Evolutionary conservation across 2,888 invertebrate species (phyloP).

Genomic region (Calephelis perditalis): DNA sequence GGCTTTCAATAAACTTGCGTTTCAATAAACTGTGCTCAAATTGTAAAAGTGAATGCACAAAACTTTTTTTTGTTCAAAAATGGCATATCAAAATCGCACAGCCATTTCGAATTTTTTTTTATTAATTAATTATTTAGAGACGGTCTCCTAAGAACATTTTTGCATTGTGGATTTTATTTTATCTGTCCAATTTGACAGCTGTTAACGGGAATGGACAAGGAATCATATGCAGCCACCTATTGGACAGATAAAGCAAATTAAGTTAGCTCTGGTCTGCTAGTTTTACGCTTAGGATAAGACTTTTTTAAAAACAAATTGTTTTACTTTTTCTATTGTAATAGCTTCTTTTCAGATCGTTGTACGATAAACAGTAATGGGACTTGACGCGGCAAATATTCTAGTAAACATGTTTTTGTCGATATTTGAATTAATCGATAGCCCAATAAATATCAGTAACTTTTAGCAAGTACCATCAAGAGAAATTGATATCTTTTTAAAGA

Average conservation of each 20-base stretch:
- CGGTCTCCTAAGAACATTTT: slow-evolving; percentile 49
- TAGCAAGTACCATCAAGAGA: too few species aligned
- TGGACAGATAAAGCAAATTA: slow-evolving; percentile 44
- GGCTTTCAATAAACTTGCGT: slow-evolving; percentile 12
- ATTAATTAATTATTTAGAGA: slow-evolving; percentile 34
- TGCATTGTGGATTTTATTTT: slow-evolving; percentile 40
- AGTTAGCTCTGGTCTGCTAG: slow-evolving; percentile 65
- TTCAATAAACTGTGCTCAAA: slow-evolving; percentile 14
- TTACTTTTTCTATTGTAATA: slow-evolving; percentile 62
- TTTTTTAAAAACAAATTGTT: slow-evolving; percentile 51
- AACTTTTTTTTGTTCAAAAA: slow-evolving; percentile 15
- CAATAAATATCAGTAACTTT: background rate
- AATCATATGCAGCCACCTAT: slow-evolving; percentile 29
- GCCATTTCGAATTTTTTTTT: slow-evolving; percentile 21
- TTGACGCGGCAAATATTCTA: background rate
- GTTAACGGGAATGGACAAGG: slow-evolving; percentile 33
- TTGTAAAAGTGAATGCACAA: slow-evolving; percentile 16
- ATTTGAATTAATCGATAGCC: background rate
- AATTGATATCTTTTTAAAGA: too few species aligned
- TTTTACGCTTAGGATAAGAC: slow-evolving; percentile 59
- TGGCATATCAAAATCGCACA: slow-evolving; percentile 29
- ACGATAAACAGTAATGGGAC: slow-evolving; percentile 32
- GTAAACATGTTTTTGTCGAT: background rate
- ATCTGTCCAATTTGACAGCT: slow-evolving; percentile 46
- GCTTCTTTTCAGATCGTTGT: slow-evolving; percentile 70